phyloP scores from a whole-genome alignment of 2,888 invertebrate species.

The Trichopria drosophilae region DNA sequence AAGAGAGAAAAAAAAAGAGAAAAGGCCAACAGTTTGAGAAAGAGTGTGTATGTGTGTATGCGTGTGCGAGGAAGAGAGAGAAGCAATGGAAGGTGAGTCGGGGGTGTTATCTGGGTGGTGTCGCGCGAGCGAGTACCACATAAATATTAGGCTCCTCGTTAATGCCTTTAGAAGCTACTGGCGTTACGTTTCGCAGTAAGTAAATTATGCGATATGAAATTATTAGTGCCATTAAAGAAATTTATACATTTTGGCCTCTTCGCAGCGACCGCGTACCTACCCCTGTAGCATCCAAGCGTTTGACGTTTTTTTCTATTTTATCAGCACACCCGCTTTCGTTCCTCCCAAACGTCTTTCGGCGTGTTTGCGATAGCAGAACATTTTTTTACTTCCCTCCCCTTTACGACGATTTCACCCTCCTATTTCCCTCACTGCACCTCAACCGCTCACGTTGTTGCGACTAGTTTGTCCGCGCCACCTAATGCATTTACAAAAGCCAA shows the following conservation, averaged over 20 bases:
- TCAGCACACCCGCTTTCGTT: constrained; percentile 37
- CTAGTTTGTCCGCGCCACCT: constrained; percentile 43
- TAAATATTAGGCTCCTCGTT: constrained; percentile 60
- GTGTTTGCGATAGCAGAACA: constrained; percentile 11
- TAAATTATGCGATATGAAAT: constrained; percentile 60
- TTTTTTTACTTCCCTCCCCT: constrained; percentile 25
- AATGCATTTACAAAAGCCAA: constrained; percentile 57
- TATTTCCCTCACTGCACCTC: constrained; percentile 4
- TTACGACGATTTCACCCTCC: constrained; percentile 20
- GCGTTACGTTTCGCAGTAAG: constrained; percentile 60
- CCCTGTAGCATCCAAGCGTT: constrained; percentile 30
- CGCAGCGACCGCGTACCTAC: constrained; percentile 20
- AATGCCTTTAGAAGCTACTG: constrained; percentile 58
- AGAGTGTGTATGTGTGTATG: too few species aligned
- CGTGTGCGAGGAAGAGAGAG: constrained; percentile 14
- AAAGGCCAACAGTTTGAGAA: too few species aligned
- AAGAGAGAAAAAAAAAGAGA: too few species aligned
- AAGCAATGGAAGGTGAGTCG: constrained; percentile 30
- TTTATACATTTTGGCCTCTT: constrained; percentile 54
- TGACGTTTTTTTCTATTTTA: constrained; percentile 56
- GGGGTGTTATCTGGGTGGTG: constrained; percentile 57
- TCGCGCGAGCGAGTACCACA: constrained; percentile 56
- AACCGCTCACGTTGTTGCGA: constrained; percentile 13
- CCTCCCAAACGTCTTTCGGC: too few species aligned
- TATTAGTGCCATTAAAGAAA: constrained; percentile 60